phyloP scores from a whole-genome alignment of 2,113 vertebrate species.

The Brachirus orientalis region DNA sequence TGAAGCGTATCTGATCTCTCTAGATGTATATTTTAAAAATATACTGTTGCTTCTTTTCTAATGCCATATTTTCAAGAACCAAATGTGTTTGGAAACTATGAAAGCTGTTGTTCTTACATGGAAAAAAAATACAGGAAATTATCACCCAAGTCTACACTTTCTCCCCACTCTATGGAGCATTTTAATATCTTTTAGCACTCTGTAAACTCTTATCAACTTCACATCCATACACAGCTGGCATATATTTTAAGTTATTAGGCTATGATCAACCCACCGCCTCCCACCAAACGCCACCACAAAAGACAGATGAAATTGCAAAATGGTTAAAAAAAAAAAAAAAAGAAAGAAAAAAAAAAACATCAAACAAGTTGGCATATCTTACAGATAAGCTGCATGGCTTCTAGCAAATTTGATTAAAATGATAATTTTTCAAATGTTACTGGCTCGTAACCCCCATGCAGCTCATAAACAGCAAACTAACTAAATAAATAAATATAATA shows the following conservation, averaged over 20 bases:
- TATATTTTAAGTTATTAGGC: background rate
- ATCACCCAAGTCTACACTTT: background rate
- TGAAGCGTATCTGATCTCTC: background rate
- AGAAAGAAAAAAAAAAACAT: background rate
- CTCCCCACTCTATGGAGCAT: background rate
- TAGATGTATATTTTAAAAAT: background rate
- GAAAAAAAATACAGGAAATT: background rate
- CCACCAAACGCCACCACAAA: too few species aligned
- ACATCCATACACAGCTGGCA: slow-evolving; percentile 9
- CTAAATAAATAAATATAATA: background rate
- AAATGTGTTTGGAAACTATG: background rate
- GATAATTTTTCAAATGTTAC: too few species aligned
- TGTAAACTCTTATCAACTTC: slow-evolving; percentile 2
- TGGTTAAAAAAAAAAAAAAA: too few species aligned
- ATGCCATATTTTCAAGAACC: background rate
- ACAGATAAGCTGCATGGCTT: too few species aligned
- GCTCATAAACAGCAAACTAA: too few species aligned
- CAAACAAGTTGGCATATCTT: too few species aligned
- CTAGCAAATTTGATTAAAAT: too few species aligned
- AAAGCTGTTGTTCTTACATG: background rate
- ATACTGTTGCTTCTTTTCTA: too few species aligned
- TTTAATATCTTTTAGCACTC: background rate
- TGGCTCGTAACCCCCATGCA: too few species aligned
- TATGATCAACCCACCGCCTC: background rate
- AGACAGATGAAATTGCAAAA: too few species aligned